A percentile compares a stretch with the other conserved stretches of the same genome.
phyloP scores from a whole-genome alignment of 2,888 invertebrate genomes.

The Aelia acuminata region DNA sequence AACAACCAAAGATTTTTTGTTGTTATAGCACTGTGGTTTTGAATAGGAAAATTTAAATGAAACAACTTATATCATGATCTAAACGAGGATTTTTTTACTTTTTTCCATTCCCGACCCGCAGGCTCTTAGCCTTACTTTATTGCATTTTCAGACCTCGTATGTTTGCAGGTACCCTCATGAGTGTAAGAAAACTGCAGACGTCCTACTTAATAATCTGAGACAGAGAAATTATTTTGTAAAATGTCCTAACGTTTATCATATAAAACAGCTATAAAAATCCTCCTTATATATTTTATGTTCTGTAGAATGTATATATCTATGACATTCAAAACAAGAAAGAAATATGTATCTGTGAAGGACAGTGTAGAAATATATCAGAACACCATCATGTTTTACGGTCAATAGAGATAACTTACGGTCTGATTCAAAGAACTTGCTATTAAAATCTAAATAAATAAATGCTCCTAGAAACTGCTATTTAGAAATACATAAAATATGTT shows the following conservation, averaged over 20 bases:
- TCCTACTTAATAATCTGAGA: neutral
- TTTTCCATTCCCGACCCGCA: neutral
- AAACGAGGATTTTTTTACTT: neutral
- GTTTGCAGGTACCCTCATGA: neutral
- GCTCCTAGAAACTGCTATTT: no score
- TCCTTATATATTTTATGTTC: neutral
- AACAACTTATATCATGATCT: neutral
- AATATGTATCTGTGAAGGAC: neutral
- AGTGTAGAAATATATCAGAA: neutral
- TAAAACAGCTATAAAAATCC: neutral
- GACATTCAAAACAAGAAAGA: neutral
- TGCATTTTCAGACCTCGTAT: neutral
- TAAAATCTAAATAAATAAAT: no score
- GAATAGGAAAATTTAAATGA: neutral
- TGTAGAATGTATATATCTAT: neutral
- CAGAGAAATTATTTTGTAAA: neutral
- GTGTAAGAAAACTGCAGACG: neutral
- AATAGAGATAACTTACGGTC: neutral
- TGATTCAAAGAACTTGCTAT: no score
- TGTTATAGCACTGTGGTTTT: neutral
- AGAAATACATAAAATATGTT: no score
- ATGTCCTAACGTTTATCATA: neutral
- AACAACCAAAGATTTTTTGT: no score
- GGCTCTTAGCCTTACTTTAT: neutral
- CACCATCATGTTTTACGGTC: neutral